A percentile compares a stretch with the other conserved stretches of the same genome.
These are phyloP conservation scores for Archips crataeganus DNA, from an alignment of 2,888 invertebrate genomes.

Conservation along the genomic window DNA sequence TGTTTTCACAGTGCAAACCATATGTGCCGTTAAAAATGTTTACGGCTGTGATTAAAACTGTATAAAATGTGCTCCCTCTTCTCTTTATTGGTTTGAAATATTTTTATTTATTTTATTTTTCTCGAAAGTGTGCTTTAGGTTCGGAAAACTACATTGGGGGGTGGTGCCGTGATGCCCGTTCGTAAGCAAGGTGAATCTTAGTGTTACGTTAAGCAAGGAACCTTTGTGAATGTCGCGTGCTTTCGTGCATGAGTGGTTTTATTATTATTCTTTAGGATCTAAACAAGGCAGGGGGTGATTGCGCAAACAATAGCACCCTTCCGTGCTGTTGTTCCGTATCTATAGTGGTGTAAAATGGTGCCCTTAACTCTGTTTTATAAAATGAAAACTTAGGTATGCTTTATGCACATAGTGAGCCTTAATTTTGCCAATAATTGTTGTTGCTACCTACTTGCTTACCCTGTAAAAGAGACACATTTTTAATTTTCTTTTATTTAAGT, in stretches of 20 bases:
- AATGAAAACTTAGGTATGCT: neutral
- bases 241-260: conserved; percentile 27
- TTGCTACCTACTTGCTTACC: neutral
- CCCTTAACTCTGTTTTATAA: neutral
- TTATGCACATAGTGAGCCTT: neutral
- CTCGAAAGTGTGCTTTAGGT: conserved; percentile 64
- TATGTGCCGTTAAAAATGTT: conserved; percentile 71
- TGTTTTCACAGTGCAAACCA: conserved; percentile 78
- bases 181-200: conserved; percentile 90
- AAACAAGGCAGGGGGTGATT: conserved; percentile 52
- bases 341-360: conserved; percentile 54
- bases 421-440: neutral
- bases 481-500: neutral
- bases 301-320: conserved; percentile 58
- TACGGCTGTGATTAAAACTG: conserved; percentile 70
- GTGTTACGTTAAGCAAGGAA: conserved; percentile 22
- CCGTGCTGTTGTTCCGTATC: conserved; percentile 59
- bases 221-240: conserved; percentile 8
- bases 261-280: conserved; percentile 27
- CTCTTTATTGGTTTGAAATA: conserved; percentile 65
- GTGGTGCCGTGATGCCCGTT: conserved; percentile 89
- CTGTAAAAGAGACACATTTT: neutral
- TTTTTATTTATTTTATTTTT: conserved; percentile 70
- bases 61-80: conserved; percentile 70
- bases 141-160: conserved; percentile 79